phyloP scores from a whole-genome alignment of 2,888 invertebrate genomes.

The Drosophila pseudotakahashii region DNA sequence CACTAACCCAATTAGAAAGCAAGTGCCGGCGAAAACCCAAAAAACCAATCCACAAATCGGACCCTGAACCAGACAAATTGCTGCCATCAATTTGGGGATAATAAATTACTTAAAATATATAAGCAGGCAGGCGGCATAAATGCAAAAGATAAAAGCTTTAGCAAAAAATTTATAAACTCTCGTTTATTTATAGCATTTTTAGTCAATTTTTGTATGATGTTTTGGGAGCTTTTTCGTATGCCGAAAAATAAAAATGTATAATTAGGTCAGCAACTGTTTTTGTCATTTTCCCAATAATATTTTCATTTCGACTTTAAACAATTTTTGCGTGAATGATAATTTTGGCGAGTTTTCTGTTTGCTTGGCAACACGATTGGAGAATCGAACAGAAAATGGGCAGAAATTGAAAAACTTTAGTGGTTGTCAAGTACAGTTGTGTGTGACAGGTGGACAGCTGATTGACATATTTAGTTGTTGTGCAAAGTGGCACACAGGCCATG shows the following conservation, averaged over 20 bases:
- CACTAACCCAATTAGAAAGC: conserved; percentile 44
- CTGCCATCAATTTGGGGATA: conserved; percentile 19
- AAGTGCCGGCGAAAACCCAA: conserved; percentile 26
- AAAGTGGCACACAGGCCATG: conserved; percentile 70
- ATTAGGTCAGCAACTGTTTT: conserved; percentile 80
- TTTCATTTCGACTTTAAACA: conserved; percentile 29
- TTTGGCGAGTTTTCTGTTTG: conserved; percentile 26
- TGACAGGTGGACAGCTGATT: conserved; percentile 74
- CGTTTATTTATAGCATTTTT: conserved; percentile 59
- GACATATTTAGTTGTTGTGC: conserved; percentile 76
- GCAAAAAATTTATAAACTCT: conserved; percentile 27
- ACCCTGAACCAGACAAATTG: conserved; percentile 27
- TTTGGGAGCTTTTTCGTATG: conserved; percentile 17
- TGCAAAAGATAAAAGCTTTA: conserved; percentile 24
- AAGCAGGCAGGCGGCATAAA: background rate
- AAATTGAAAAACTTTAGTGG: conserved; percentile 54
- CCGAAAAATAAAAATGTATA: conserved; percentile 57
- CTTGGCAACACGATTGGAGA: conserved; percentile 61
- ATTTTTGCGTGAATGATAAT: conserved; percentile 31
- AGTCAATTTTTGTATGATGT: conserved; percentile 37
- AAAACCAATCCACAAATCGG: conserved; percentile 16
- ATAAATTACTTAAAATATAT: conserved; percentile 27
- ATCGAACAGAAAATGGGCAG: conserved; percentile 40
- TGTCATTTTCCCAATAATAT: conserved; percentile 71
- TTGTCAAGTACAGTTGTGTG: conserved; percentile 28